Evolutionary conservation across 2,113 vertebrate genomes (phyloP), one percentile per base, ranked within the genome.

Genomic region (Odontophorus gujanensis): DNA sequence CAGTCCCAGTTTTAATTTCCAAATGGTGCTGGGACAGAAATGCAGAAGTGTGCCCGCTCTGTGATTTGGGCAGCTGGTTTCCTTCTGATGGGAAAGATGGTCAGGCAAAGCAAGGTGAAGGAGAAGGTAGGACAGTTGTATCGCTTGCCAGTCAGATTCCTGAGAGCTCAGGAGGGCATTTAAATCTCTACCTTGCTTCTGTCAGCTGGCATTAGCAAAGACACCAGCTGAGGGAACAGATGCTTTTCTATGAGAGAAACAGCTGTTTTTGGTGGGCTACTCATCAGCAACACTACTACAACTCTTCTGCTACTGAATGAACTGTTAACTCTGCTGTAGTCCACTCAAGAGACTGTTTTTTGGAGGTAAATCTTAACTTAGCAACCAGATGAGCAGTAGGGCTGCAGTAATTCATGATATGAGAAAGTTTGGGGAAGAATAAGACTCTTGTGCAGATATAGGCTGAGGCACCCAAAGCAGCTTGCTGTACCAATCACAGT

Each of bases 201-300:
- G 20, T 67, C 15, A 48, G 28, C 43, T 73, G 58, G 8, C 53
- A 73, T 82, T 77, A 82, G 34, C 58, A 82, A 58, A 76, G 75
- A 72, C 0, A 2, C 4, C 0, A 8, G 38, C 58, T 30, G 76
- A 82, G n/a, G 48, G 32, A 91, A 74, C 53, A 86, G 88, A 48
- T 66, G 50, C 69, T 95, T 94, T 67, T 25, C 58, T 89, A 61
- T 47, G 62, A 81, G 53, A 66, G 45, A 92, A 95, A 79, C 24
- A 38, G 40, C 78, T 93, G 50, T 50, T 95, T 40, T 59, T 51
- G 30, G 62, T 92, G 62, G 20, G 8, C 9, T 75, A 25, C 32
- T 66, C 63, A 67, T 94, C 19, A 2, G 2, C 59, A 45, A 24
- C 25, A n/a, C 19, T 62, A 30, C 30, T 32, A 32, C 53, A 17